These are phyloP conservation scores for Chaetodon trifasciatus DNA, from an alignment of 2,797 vertebrate species.

Conservation along the genomic window DNA sequence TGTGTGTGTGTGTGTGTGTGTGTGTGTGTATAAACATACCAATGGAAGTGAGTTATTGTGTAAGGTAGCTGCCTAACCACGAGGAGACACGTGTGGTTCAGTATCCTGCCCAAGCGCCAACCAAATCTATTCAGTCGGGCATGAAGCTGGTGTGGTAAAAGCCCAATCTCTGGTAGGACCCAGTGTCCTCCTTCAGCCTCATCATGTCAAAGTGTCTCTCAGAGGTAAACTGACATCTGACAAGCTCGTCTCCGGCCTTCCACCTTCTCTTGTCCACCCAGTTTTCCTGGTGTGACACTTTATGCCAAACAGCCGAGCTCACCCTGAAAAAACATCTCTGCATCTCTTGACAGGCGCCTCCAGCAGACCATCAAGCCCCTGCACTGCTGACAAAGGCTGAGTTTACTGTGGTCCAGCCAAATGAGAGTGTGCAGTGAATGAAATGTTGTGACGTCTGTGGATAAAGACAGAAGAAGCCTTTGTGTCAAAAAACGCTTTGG, in stretches of 20 bases:
- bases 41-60: neutral
- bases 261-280: neutral
- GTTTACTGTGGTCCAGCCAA: no score
- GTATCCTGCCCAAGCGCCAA: no score
- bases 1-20: no score
- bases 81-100: neutral
- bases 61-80: neutral
- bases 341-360: neutral
- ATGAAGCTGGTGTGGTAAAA: neutral
- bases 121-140: neutral
- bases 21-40: neutral
- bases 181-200: no score
- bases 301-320: neutral
- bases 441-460: no score
- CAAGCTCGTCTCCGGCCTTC: neutral
- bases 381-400: no score
- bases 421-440: no score
- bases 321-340: neutral
- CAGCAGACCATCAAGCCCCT: no score
- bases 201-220: neutral
- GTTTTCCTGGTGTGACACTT: neutral
- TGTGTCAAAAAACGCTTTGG: no score
- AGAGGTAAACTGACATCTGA: neutral
- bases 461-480: no score
- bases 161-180: no score